Percentiles rank a stretch among this genome's conserved stretches.
These are phyloP conservation scores for Suricata suricatta DNA, from an alignment of 2,113 vertebrate species.

Conservation along the genomic window DNA sequence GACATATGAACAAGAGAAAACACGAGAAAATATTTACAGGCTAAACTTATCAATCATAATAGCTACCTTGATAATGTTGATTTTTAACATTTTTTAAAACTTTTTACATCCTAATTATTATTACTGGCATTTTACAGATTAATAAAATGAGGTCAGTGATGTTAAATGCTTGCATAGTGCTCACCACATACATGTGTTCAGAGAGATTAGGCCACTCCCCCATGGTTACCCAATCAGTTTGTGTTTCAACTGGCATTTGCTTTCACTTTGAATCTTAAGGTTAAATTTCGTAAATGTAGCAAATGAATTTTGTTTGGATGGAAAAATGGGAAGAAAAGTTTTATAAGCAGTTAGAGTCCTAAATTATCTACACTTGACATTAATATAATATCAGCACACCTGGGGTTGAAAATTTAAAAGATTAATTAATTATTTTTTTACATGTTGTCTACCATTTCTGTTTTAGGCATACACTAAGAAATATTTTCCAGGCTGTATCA, in stretches of 20 bases:
- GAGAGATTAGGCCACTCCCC: not conserved
- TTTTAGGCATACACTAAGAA: not conserved
- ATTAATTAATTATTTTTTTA: not conserved
- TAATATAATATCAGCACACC: not conserved
- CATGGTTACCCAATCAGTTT: not conserved
- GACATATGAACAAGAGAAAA: not conserved
- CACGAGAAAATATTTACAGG: not conserved
- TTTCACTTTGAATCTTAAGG: not conserved
- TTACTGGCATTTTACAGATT: not conserved
- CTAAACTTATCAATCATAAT: not conserved
- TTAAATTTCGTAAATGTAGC: not conserved
- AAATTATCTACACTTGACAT: not conserved
- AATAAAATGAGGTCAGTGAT: not conserved
- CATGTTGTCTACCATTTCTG: not conserved
- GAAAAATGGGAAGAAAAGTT: not conserved
- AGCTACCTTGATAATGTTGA: not conserved
- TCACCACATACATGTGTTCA: not conserved
- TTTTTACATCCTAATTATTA: not conserved
- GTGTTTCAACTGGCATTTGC: not conserved
- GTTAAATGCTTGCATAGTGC: not conserved
- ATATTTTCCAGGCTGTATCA: not conserved
- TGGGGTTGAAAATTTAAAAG: not conserved
- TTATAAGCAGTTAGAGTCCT: not conserved
- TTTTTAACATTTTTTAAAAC: not conserved
- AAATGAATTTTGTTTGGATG: not conserved